A percentile compares a stretch with the other conserved stretches of the same genome.
phyloP scores from a whole-genome alignment of 2,113 vertebrate genomes.

The Solea senegalensis region DNA sequence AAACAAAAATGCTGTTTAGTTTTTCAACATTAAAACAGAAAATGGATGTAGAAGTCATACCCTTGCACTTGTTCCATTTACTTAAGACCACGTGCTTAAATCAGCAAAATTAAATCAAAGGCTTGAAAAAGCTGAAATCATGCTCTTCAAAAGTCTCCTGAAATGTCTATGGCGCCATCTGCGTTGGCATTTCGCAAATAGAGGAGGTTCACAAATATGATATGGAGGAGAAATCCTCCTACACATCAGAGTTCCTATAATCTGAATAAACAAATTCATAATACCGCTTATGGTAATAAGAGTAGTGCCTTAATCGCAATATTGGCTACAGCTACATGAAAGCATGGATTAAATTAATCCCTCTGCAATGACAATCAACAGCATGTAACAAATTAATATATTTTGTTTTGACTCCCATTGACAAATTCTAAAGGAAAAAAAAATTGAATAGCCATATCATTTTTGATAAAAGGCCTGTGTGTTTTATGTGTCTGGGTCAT shows the following conservation, averaged over 20 bases:
- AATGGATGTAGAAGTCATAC: background rate
- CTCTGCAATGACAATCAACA: constrained; percentile 5
- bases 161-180: background rate
- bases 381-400: background rate
- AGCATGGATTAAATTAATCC: constrained; percentile 13
- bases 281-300: constrained; percentile 15
- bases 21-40: constrained; percentile 36
- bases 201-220: background rate
- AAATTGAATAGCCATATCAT: constrained; percentile 7
- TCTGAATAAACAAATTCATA: constrained; percentile 25
- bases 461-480: background rate
- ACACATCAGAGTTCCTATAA: constrained; percentile 28
- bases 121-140: too few relatives aligned
- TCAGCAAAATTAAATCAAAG: background rate
- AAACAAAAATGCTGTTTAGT: background rate
- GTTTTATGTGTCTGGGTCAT: background rate
- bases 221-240: background rate
- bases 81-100: background rate
- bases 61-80: background rate
- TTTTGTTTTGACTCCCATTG: background rate
- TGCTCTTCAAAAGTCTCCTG: background rate
- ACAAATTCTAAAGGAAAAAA: background rate
- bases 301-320: constrained; percentile 18
- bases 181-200: background rate
- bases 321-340: constrained; percentile 27